Conservation (phyloP, 1,140 invertebrate species). For the Sesamia nonagrioides region DNA sequence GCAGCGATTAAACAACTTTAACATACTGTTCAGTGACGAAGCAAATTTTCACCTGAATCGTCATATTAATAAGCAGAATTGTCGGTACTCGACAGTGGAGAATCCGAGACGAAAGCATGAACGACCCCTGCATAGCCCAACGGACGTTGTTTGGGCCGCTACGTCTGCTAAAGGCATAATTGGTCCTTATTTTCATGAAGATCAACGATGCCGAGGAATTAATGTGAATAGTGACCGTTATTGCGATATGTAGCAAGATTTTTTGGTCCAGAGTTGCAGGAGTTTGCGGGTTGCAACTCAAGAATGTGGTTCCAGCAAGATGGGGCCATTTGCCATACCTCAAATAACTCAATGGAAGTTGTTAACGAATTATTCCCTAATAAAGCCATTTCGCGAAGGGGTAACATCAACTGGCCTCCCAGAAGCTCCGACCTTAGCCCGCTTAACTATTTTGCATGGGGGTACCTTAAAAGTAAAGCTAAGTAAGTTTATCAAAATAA, state of each 20-base stretch:
- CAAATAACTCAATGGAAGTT: constrained; percentile 3
- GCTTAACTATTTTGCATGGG: too few species aligned
- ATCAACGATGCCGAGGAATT: too few species aligned
- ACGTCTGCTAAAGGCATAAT: constrained; percentile 50
- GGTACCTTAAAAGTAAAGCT: too few species aligned
- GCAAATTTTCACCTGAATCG: constrained; percentile 43
- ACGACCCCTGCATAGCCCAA: constrained; percentile 63
- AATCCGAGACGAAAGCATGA: constrained; percentile 29
- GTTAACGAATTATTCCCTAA: too few species aligned
- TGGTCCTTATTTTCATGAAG: background rate
- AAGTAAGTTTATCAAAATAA: too few species aligned
- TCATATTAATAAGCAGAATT: constrained; percentile 42
- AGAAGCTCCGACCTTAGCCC: too few species aligned
- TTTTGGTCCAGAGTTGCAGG: constrained; percentile 61
- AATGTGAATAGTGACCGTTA: constrained; percentile 60
- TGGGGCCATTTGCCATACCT: constrained; percentile 1
- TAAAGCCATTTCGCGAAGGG: background rate
- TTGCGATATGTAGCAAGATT: constrained; percentile 59
- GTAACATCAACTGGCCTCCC: background rate
- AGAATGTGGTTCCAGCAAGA: background rate
- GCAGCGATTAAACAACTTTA: constrained; percentile 34
- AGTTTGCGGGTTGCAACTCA: constrained; percentile 53
- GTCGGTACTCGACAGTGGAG: constrained; percentile 53
- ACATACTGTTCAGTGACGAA: constrained; percentile 7
- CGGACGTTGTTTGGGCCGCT: constrained; percentile 60